These are phyloP conservation scores for Fistularia commersonii DNA, from an alignment of 2,797 vertebrate species.

Conservation along the genomic window DNA sequence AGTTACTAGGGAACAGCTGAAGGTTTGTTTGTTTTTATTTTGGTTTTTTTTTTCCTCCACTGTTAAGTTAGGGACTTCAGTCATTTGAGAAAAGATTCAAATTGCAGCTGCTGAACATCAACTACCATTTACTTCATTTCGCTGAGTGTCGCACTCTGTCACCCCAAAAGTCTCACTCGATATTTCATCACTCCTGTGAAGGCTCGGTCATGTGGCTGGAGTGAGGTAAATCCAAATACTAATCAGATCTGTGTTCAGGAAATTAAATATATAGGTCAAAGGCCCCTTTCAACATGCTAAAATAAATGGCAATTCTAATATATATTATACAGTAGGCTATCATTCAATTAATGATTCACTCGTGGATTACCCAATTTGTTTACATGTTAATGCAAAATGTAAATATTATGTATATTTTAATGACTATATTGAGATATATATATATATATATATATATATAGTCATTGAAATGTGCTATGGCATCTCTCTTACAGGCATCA, in stretches of 20 bases:
- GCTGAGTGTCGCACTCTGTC: neutral
- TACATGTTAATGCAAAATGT: constrained; percentile 66
- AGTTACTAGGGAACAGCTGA: constrained; percentile 35
- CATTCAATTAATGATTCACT: constrained; percentile 10
- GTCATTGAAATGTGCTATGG: constrained; percentile 24
- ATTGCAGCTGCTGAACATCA: neutral
- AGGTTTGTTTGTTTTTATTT: constrained; percentile 5
- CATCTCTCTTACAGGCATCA: constrained; percentile 38
- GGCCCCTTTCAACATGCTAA: constrained; percentile 5
- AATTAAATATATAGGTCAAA: neutral
- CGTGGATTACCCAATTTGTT: constrained; percentile 49
- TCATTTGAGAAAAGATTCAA: too few relatives aligned
- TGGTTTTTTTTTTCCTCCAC: constrained; percentile 17
- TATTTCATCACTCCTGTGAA: neutral
- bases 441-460: constrained; percentile 23
- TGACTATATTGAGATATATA: constrained; percentile 1
- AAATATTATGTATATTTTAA: constrained; percentile 49
- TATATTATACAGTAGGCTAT: constrained; percentile 13
- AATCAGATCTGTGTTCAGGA: neutral
- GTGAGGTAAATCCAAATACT: constrained; percentile 5
- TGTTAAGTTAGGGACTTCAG: constrained; percentile 22
- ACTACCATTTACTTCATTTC: too few relatives aligned
- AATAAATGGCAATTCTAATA: constrained; percentile 11
- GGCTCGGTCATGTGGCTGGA: constrained; percentile 7
- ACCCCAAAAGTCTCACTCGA: constrained; percentile 1